A percentile compares a stretch with the other conserved stretches of the same genome.
Evolutionary conservation across 92 coral and sea anemone species (phyloP).

Genomic region (Parazoanthus swiftii): DNA sequence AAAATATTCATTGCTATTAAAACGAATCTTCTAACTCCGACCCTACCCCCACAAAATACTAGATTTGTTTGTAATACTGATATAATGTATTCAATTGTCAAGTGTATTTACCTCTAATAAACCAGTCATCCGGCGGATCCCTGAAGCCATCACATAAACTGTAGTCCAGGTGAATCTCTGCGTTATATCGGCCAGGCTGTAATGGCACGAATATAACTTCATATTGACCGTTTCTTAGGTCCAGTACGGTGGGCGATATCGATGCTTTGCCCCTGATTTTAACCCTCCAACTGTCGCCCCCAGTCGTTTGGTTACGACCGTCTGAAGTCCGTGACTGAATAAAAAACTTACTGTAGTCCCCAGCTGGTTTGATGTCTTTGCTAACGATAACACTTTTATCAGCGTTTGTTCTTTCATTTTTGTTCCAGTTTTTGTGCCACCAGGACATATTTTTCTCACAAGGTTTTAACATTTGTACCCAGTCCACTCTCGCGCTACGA

Average conservation of each 20-base stretch:
- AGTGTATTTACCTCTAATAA: slow-evolving; percentile 36
- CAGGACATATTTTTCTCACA: slow-evolving; percentile 53
- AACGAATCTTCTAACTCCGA: too few relatives aligned
- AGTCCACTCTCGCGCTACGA: slow-evolving; percentile 53
- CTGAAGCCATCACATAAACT: slow-evolving; percentile 61
- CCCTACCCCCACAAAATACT: too few relatives aligned
- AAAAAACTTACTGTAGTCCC: slow-evolving; percentile 49
- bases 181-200: slow-evolving; percentile 51
- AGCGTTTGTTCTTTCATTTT: slow-evolving; percentile 46
- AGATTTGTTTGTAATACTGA: too few relatives aligned
- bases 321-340: slow-evolving; percentile 48
- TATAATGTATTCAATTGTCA: too few relatives aligned
- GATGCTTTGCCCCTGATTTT: slow-evolving; percentile 47
- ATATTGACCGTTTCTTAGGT: slow-evolving; percentile 56
- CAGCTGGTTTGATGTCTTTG: slow-evolving; percentile 46
- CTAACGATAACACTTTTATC: slow-evolving; percentile 26
- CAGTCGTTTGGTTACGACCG: slow-evolving; percentile 30
- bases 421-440: slow-evolving; percentile 50
- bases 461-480: slow-evolving; percentile 50
- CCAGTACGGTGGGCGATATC: slow-evolving; percentile 49
- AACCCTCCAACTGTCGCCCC: slow-evolving; percentile 65
- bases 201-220: slow-evolving; percentile 50
- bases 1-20: too few relatives aligned
- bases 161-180: slow-evolving; percentile 48
- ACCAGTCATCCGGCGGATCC: slow-evolving; percentile 63